phyloP scores from a whole-genome alignment of 2,797 vertebrate genomes.

The Carcharodon carcharias region DNA sequence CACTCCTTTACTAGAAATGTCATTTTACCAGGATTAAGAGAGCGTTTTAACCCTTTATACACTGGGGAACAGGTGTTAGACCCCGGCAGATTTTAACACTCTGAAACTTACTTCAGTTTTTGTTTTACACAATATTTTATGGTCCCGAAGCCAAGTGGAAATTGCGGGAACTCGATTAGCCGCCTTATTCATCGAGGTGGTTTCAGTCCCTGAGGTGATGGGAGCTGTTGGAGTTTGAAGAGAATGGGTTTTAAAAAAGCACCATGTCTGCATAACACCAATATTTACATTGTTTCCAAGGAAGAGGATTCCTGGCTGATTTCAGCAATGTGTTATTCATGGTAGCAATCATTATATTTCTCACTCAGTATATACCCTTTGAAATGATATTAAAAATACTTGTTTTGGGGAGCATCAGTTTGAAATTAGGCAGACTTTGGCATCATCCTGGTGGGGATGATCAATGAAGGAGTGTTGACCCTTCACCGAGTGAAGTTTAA shows the following conservation, averaged over 20 bases:
- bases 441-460: background rate
- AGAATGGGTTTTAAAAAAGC: background rate
- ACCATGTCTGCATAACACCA: background rate
- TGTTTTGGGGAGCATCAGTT: background rate
- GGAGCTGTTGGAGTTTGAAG: background rate
- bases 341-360: background rate
- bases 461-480: background rate
- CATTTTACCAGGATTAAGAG: background rate
- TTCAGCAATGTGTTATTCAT: background rate
- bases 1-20: background rate
- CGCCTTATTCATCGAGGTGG: background rate
- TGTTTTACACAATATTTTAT: background rate
- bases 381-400: background rate
- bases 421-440: background rate
- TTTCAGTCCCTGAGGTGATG: background rate
- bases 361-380: background rate
- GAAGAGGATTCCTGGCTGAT: background rate
- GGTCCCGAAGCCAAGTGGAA: background rate
- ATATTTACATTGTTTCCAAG: background rate
- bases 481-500: background rate
- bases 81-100: background rate
- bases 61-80: background rate
- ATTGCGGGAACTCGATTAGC: background rate
- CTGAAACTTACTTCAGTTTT: background rate
- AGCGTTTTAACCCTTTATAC: background rate